A percentile compares a stretch with the other conserved stretches of the same genome.
Conservation (phyloP, 2,113 vertebrate species). For the Daubentonia madagascariensis region DNA sequence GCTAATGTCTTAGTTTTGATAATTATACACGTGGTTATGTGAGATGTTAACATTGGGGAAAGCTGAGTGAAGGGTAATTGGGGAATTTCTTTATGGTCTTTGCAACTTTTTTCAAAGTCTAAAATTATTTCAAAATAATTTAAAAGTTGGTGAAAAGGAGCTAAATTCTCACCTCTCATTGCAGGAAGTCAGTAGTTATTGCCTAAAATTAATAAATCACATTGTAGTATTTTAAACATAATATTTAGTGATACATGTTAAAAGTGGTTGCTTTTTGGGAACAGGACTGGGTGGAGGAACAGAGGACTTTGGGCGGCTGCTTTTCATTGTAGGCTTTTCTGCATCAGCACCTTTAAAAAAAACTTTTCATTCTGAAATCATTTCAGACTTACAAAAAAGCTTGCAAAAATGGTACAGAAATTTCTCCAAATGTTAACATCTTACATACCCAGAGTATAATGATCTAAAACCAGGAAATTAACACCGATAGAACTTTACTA, state of each 20-base stretch:
- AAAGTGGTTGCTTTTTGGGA: neutral
- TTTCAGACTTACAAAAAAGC: neutral
- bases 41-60: neutral
- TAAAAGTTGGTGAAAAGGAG: neutral
- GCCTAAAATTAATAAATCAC: neutral
- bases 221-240: neutral
- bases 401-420: neutral
- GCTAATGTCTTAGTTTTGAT: neutral
- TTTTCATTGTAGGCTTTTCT: neutral
- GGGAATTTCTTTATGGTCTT: neutral
- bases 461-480: neutral
- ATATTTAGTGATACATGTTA: neutral
- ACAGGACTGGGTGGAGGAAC: no score
- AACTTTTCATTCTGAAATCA: neutral
- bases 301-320: neutral
- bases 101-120: neutral
- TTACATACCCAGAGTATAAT: neutral
- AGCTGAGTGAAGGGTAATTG: neutral
- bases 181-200: neutral
- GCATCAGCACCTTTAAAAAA: neutral
- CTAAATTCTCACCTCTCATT: neutral
- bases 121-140: conserved; percentile 7
- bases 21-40: neutral
- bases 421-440: neutral
- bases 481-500: neutral